These are phyloP conservation scores for Sinocyclocheilus maitianheensis DNA, from an alignment of 2,113 vertebrate species.

Conservation along the genomic window DNA sequence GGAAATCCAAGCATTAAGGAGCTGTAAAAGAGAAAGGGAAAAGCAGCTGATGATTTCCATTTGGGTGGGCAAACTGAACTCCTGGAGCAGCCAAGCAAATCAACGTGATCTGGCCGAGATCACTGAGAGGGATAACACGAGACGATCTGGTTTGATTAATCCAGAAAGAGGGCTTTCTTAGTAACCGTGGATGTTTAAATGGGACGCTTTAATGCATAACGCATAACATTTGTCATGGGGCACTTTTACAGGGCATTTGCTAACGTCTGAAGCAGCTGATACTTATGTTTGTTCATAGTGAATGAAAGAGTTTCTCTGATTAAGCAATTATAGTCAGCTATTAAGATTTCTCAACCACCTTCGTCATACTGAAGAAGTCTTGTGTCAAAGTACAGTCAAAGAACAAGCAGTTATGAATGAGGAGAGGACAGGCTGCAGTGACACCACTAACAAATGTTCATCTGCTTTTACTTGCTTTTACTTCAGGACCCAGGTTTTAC, in stretches of 20 bases:
- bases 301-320: background rate
- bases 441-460: background rate
- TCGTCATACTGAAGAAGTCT: background rate
- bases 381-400: background rate
- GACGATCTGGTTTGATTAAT: background rate
- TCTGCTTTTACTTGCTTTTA: background rate
- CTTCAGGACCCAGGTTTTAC: background rate
- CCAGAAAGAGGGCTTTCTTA: constrained; percentile 18
- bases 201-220: constrained; percentile 26
- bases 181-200: background rate
- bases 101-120: background rate
- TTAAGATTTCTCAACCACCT: background rate
- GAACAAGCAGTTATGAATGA: background rate
- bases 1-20: constrained; percentile 30
- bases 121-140: background rate
- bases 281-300: background rate
- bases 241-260: constrained; percentile 16
- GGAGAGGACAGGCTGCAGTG: background rate
- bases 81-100: background rate
- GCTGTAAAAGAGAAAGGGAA: constrained; percentile 11
- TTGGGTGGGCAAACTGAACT: constrained; percentile 3
- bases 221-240: constrained; percentile 27
- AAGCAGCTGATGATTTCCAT: background rate
- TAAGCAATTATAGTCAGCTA: background rate
- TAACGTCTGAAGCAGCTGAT: constrained; percentile 21